Evolutionary conservation across 92 coral and sea anemone genomes (phyloP).

Genomic region (Bergia sp.): DNA sequence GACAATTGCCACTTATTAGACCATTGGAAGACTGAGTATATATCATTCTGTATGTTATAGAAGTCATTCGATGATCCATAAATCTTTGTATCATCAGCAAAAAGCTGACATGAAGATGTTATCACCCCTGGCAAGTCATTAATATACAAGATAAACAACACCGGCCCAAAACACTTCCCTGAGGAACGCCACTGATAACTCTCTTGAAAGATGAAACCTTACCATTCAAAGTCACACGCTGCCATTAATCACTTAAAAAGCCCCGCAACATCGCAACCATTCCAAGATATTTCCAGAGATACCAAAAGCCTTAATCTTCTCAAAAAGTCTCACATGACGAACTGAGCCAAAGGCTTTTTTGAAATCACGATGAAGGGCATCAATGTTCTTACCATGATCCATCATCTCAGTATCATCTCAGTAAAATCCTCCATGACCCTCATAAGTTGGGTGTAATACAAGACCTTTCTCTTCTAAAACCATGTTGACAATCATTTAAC

Average conservation of each 20-base stretch:
- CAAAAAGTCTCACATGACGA: no score
- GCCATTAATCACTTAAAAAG: neutral
- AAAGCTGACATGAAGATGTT: slow-evolving; percentile 20
- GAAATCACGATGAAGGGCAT: no score
- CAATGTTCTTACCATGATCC: no score
- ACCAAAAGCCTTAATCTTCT: no score
- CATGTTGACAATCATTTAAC: slow-evolving; percentile 2
- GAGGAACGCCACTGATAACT: slow-evolving; percentile 1
- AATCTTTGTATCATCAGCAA: slow-evolving; percentile 24
- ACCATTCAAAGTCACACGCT: slow-evolving; percentile 4
- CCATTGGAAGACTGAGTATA: slow-evolving; percentile 16
- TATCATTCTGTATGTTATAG: slow-evolving; percentile 10
- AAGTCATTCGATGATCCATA: slow-evolving; percentile 25
- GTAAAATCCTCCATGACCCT: no score
- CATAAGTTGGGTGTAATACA: no score
- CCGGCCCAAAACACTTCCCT: slow-evolving; percentile 5
- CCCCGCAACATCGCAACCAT: no score
- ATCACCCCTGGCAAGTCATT: slow-evolving; percentile 27
- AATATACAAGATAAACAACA: slow-evolving; percentile 22
- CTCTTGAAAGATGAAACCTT: neutral
- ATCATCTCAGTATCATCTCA: no score
- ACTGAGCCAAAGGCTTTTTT: no score
- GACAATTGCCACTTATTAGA: slow-evolving; percentile 22
- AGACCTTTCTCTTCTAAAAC: neutral
- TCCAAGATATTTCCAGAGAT: no score